Percentiles rank a stretch among this genome's conserved stretches.
Conservation (phyloP, 2,888 invertebrate genomes). For the Beris chalybata region DNA sequence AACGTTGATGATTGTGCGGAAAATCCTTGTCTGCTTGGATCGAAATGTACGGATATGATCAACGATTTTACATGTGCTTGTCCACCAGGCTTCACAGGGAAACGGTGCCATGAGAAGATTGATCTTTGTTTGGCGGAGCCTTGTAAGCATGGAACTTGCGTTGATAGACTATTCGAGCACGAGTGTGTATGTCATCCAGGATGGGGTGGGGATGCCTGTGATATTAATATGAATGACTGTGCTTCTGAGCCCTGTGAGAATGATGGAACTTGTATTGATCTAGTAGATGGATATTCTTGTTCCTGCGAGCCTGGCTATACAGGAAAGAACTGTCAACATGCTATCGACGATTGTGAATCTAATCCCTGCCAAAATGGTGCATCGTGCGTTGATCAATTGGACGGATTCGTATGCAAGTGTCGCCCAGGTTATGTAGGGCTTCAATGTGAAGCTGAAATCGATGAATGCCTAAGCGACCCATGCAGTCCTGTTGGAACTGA, state of each 20-base stretch:
- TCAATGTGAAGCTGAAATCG: constrained; percentile 92
- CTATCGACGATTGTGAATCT: constrained; percentile 88
- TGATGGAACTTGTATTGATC: constrained; percentile 88
- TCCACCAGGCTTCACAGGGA: constrained; percentile 92
- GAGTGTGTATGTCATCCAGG: constrained; percentile 91
- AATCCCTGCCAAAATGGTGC: constrained; percentile 92
- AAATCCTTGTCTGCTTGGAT: constrained; percentile 84
- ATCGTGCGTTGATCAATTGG: constrained; percentile 81
- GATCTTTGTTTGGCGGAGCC: constrained; percentile 88
- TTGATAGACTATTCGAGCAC: constrained; percentile 83
- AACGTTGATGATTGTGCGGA: constrained; percentile 93
- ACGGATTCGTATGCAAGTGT: constrained; percentile 91
- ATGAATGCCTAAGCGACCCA: constrained; percentile 89
- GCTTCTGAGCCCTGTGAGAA: constrained; percentile 86
- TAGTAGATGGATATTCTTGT: constrained; percentile 81
- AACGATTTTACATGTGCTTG: constrained; percentile 94
- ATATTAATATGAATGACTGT: constrained; percentile 91
- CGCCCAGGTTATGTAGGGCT: constrained; percentile 88
- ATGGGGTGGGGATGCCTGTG: constrained; percentile 85
- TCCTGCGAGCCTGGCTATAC: constrained; percentile 93
- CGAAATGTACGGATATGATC: constrained; percentile 91
- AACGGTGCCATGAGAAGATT: constrained; percentile 93
- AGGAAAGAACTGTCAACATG: constrained; percentile 90
- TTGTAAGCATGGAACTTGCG: constrained; percentile 91
- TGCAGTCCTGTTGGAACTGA: constrained; percentile 90